Evolutionary conservation across 2,113 vertebrate species (phyloP).

Genomic region (Rhinopomastus cyanomelas): DNA sequence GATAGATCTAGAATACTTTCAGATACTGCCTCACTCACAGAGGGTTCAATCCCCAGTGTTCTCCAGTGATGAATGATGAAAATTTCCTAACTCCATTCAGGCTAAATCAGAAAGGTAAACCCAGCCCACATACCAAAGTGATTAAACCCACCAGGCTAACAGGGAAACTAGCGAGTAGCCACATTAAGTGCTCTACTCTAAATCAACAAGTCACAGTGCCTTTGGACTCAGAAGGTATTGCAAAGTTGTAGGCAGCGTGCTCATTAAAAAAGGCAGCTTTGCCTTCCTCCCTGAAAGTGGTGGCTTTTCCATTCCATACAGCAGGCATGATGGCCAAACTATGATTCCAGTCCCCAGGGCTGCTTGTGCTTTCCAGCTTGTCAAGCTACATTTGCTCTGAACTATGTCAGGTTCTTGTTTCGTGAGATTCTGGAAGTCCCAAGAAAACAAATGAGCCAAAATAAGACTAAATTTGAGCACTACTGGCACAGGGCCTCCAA

Average conservation of each 20-base stretch:
- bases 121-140: not conserved
- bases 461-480: not conserved
- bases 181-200: not conserved
- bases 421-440: not conserved
- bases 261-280: not conserved
- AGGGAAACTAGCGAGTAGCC: conserved; percentile 1
- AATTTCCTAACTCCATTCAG: not conserved
- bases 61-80: not conserved
- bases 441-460: not conserved
- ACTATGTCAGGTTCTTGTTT: not conserved
- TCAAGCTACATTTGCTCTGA: not conserved
- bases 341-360: not conserved
- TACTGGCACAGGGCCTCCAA: not conserved
- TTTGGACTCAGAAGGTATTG: not conserved
- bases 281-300: not conserved
- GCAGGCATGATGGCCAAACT: not conserved
- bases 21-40: not conserved
- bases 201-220: not conserved
- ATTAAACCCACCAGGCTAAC: not conserved
- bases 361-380: not conserved
- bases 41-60: not conserved
- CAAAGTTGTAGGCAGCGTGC: not conserved
- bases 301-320: not conserved
- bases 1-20: conserved; percentile 19
- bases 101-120: not conserved